Percentiles rank a stretch among this genome's conserved stretches.
These are phyloP conservation scores for Nephotettix cincticeps DNA, from an alignment of 1,140 invertebrate species.

Conservation along the genomic window DNA sequence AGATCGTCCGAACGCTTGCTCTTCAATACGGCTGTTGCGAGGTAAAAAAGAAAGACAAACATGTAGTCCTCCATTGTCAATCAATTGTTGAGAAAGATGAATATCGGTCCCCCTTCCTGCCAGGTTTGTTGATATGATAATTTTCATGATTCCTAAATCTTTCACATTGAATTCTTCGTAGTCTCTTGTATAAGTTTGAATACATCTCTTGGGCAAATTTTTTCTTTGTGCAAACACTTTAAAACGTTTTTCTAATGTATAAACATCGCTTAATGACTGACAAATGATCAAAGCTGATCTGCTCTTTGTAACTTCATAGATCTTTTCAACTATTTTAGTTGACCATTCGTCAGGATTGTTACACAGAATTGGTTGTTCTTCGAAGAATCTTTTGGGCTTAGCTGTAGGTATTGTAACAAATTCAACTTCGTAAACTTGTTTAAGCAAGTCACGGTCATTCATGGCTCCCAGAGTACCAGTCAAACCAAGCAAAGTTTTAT, in stretches of 20 bases:
- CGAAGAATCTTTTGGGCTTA: constrained; percentile 36
- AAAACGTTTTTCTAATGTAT: background rate
- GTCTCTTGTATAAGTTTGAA: constrained; percentile 36
- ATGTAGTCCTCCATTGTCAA: constrained; percentile 45
- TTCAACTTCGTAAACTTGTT: constrained; percentile 41
- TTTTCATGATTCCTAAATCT: constrained; percentile 24
- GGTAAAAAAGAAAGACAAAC: constrained; percentile 47
- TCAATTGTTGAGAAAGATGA: constrained; percentile 41
- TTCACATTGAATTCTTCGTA: constrained; percentile 33
- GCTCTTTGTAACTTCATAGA: constrained; percentile 6
- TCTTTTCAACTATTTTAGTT: constrained; percentile 13
- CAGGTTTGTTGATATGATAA: constrained; percentile 50
- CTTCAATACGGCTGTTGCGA: constrained; percentile 44
- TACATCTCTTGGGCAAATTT: constrained; percentile 9
- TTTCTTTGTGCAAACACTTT: constrained; percentile 27
- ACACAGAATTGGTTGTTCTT: constrained; percentile 33
- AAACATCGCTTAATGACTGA: constrained; percentile 40
- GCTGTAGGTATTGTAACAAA: constrained; percentile 42
- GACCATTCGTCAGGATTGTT: constrained; percentile 34
- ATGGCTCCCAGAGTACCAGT: constrained; percentile 46
- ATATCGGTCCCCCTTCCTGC: constrained; percentile 50
- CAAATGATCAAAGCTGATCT: constrained; percentile 44
- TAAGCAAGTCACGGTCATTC: constrained; percentile 40
- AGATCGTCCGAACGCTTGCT: constrained; percentile 47
- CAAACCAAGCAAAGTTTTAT: constrained; percentile 45